Base-by-base conservation (phyloP, 2,113 vertebrate species). In the Callaeas wilsoni region DNA sequence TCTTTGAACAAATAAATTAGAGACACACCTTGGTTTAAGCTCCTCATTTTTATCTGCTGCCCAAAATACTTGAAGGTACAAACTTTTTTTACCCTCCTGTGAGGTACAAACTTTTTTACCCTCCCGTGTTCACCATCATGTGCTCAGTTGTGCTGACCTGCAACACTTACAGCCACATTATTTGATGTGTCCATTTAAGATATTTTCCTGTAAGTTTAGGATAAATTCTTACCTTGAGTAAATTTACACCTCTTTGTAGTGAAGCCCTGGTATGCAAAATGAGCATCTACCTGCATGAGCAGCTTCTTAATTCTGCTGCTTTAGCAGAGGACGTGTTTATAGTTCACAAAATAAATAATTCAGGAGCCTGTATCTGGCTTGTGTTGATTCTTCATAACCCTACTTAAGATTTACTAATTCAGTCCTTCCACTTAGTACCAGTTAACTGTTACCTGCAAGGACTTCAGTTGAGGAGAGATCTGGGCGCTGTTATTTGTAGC, bases 281-380 rank as follows among this genome's bases (percentile, higher is more conserved):
- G 52, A 41, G 29, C 26, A 30, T 35, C 30, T 33, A 17, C 39
- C 59, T 67, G 49, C 63, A 13, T 3, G 2, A 84, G 71, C 4
- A 19, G 18, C 7, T 65, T 80, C 35, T 33, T 60, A 42, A 79
- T 85, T 71, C 84, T n/a, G 70, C 6, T 50, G 41, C 7, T 62
- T 90, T 26, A 73, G 32, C 74, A 71, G 16, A 60, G 49, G 41
- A 60, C 4, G 0, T 46, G 53, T 69, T 88, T 80, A 26, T 44
- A 82, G 60, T 70, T 82, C 70, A 82, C 65, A 47, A 87, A 84
- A 67, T 33, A 62, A 91, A 75, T 75, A 23, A 71, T 88, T 94
- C 74, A 83, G 65, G 50, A 82, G 53, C 4, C 23, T 42, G 1
- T 7, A 16, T 39, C 64, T 89, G 74, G 18, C 42, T 90, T 33